Percentiles rank a stretch among this genome's conserved stretches.
These are phyloP conservation scores for Morus bassanus DNA, from an alignment of 2,797 vertebrate genomes.

Conservation along the genomic window DNA sequence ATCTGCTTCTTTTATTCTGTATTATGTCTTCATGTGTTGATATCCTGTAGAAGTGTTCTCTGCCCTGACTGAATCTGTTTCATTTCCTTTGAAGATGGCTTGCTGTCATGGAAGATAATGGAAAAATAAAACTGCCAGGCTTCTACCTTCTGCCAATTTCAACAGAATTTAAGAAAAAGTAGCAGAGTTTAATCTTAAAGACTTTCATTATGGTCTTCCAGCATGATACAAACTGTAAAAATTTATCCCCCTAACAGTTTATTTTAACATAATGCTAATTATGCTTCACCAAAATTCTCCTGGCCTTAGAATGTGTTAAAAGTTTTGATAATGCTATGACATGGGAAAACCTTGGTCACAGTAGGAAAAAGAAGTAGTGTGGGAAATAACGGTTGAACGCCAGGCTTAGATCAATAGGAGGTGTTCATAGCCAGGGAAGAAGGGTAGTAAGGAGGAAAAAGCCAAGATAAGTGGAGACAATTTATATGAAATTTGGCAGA, in stretches of 20 bases:
- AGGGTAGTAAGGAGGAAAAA: background rate
- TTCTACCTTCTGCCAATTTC: conserved; percentile 8
- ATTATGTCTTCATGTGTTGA: conserved; percentile 37
- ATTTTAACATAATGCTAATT: background rate
- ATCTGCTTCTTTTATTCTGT: conserved; percentile 25
- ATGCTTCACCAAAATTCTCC: background rate
- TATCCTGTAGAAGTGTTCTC: background rate
- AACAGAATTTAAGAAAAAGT: background rate
- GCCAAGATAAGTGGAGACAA: background rate
- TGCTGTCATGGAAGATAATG: conserved; percentile 10
- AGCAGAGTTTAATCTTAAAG: background rate
- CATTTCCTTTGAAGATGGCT: conserved; percentile 42
- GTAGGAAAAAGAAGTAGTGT: background rate
- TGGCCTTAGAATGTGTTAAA: background rate
- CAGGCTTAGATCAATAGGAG: background rate
- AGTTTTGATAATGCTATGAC: background rate
- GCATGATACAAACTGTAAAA: background rate
- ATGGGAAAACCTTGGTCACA: background rate
- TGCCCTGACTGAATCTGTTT: conserved; percentile 10
- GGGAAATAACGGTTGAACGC: background rate
- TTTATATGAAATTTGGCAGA: background rate
- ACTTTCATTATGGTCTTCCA: background rate
- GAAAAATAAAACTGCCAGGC: conserved; percentile 8
- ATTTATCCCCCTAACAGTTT: background rate
- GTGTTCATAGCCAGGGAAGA: background rate